These are phyloP conservation scores for Mungos mungo DNA, from an alignment of 2,113 vertebrate genomes.

Conservation along the genomic window DNA sequence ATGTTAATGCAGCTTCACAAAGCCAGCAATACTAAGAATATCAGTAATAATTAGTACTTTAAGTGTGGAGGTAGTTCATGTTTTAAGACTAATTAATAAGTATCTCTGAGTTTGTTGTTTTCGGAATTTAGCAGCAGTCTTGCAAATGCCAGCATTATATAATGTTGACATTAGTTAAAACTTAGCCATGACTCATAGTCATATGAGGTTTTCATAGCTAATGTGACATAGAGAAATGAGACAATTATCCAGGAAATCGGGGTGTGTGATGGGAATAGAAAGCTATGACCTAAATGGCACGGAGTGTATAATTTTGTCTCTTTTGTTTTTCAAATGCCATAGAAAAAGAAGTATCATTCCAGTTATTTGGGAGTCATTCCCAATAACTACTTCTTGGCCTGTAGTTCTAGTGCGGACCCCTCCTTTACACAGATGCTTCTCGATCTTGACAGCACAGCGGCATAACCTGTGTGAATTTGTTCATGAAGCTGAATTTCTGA, in stretches of 20 bases:
- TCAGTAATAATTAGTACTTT: neutral
- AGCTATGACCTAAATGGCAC: constrained; percentile 12
- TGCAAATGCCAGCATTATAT: neutral
- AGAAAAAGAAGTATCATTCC: neutral
- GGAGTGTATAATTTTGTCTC: neutral
- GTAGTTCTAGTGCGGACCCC: neutral
- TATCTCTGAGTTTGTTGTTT: neutral
- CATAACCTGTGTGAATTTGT: neutral
- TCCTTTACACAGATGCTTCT: neutral
- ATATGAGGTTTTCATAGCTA: neutral
- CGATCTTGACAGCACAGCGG: neutral
- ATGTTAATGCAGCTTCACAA: neutral
- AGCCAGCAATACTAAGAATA: neutral
- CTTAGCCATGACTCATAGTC: neutral
- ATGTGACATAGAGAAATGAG: neutral
- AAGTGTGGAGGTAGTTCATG: neutral
- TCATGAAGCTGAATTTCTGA: neutral
- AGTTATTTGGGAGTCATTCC: neutral
- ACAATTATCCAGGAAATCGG: neutral
- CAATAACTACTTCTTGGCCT: neutral
- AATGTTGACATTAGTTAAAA: neutral
- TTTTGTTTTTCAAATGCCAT: constrained; percentile 1
- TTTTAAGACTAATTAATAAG: neutral
- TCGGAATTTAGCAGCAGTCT: neutral
- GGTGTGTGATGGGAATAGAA: neutral